Evolutionary conservation across 1,140 invertebrate genomes (phyloP), one percentile per base, ranked within the genome.

Genomic region (Drosophila arizonae): DNA sequence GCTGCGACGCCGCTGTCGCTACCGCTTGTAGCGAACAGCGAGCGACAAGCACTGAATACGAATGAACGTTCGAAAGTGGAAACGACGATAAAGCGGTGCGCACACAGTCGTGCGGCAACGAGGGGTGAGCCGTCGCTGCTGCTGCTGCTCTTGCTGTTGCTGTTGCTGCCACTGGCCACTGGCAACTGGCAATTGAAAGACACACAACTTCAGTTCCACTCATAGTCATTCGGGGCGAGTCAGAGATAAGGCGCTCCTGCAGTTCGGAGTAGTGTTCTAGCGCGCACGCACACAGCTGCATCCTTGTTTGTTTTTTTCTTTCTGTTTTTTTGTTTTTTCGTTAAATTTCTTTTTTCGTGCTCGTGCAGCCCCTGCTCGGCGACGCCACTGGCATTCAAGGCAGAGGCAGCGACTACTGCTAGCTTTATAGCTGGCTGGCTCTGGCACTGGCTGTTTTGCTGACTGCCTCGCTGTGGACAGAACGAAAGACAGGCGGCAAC

Each of bases 401-500:
- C 45, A 76, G 68, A 57, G 69, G 33, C 54, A 50, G 60, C 66
- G 60, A 69, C 80, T 72, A 70, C 78, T 68, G 70, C 75, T 74
- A 74, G 81, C 84, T 87, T 69, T 62, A 85, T 84, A 81, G 81
- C 71, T 73, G 57, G 66, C 66, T 69, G 65, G 66, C 64, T 69
- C 58, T 73, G 55, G 51, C 64, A 57, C 48, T 87, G 76, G 81
- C 74, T 84, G 80, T 84, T 84, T 84, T 64, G 81, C 79, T 85
- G 81, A 74, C 76, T 78, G 76, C 72, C 76, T 78, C 72, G 76
- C 76, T 78, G 76, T 85, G 81, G 81, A 84, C 81, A 81, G 81
- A 84, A 84, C 81, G 81, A 80, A 86, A 81, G 81, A 85, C 81
- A 86, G 81, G 81, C 81, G 81, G 81, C 81, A 77, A 85, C 81